These are phyloP conservation scores for Porites cylindrica DNA, from an alignment of 92 coral and sea anemone genomes.

Conservation along the genomic window DNA sequence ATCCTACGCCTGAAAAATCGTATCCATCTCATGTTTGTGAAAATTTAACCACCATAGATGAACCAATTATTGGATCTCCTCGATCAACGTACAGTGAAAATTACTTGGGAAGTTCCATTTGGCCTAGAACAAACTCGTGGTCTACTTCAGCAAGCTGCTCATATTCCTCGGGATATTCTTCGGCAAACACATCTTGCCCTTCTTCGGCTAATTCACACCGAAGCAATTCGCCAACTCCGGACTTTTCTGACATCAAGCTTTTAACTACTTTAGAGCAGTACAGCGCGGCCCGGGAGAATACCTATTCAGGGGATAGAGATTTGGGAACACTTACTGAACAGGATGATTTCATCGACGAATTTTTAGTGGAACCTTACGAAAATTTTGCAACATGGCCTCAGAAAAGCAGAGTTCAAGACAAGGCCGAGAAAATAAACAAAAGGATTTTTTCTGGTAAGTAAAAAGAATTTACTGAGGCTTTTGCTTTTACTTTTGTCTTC, in stretches of 20 bases:
- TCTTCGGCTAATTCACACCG: conserved; percentile 98
- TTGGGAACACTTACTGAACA: conserved; percentile 25
- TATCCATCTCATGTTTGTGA: conserved; percentile 39
- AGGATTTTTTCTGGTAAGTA: conserved; percentile 74
- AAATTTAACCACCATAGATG: conserved; percentile 45
- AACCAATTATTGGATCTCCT: conserved; percentile 1
- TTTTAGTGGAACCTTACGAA: conserved; percentile 25
- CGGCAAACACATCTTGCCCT: conserved; percentile 92
- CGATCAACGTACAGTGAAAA: not conserved
- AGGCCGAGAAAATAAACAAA: conserved; percentile 16
- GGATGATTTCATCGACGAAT: conserved; percentile 14
- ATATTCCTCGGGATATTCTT: conserved; percentile 94
- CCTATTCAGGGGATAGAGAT: conserved; percentile 59
- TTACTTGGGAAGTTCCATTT: conserved; percentile 37
- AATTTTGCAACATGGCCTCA: conserved; percentile 76
- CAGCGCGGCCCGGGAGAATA: conserved; percentile 64
- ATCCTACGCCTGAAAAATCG: conserved; percentile 33
- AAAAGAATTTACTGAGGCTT: not conserved
- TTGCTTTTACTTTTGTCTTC: not conserved
- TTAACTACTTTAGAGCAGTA: conserved; percentile 78
- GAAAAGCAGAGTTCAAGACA: conserved; percentile 40
- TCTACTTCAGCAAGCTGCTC: conserved; percentile 83
- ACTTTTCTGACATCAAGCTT: conserved; percentile 83
- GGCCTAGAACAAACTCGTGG: conserved; percentile 82
- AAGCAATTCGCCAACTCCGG: conserved; percentile 96